A percentile compares a stretch with the other conserved stretches of the same genome.
These are phyloP conservation scores for Lepus oiostolus DNA, from an alignment of 2,797 vertebrate species.

Conservation along the genomic window DNA sequence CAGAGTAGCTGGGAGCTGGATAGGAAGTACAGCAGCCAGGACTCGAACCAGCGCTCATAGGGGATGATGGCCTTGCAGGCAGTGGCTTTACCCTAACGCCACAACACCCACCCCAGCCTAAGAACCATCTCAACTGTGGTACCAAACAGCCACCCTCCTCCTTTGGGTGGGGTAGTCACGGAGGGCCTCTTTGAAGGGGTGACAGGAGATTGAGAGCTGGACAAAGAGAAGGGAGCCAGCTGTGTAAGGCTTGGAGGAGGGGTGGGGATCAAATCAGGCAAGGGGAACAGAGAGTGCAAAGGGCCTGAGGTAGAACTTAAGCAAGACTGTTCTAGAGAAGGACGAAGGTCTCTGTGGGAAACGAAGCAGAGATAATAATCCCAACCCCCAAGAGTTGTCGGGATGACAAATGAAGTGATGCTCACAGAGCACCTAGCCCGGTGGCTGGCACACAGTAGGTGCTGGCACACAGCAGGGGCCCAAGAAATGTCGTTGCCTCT, in stretches of 20 bases:
- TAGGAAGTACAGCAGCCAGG: too few species aligned
- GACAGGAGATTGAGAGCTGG: not conserved
- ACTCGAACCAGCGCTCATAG: too few species aligned
- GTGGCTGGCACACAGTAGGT: not conserved
- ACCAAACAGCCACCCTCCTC: not conserved
- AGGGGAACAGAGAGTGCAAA: not conserved
- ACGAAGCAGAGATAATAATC: too few species aligned
- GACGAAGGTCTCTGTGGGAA: not conserved
- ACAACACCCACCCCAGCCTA: too few species aligned
- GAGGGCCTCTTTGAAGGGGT: not conserved
- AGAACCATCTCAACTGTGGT: too few species aligned
- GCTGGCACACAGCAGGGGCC: not conserved
- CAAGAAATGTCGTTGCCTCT: not conserved
- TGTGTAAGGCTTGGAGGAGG: not conserved
- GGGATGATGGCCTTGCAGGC: too few species aligned
- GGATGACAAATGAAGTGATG: not conserved
- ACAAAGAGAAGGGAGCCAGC: not conserved
- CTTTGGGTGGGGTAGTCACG: not conserved
- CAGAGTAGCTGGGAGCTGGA: too few species aligned
- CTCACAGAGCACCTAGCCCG: not conserved
- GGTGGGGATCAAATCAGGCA: not conserved
- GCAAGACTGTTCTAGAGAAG: fast-evolving
- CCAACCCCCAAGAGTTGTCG: not conserved
- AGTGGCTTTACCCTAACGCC: too few species aligned
- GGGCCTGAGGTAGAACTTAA: not conserved